Percentiles rank a stretch among this genome's conserved stretches.
These are phyloP conservation scores for Mesembrinibis cayennensis DNA, from an alignment of 2,113 vertebrate species.

Conservation along the genomic window DNA sequence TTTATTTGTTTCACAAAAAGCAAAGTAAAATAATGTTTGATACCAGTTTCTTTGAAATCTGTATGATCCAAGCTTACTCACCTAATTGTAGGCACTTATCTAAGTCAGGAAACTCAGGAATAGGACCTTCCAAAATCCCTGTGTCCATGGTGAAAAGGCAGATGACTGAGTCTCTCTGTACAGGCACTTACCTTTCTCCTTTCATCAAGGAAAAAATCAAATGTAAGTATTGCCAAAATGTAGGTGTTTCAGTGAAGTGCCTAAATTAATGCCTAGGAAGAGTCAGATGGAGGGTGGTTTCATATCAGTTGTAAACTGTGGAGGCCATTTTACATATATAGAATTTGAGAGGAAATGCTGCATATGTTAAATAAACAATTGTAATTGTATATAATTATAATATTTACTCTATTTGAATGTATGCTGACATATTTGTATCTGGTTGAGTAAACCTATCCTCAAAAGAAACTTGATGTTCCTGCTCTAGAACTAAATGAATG, in stretches of 20 bases:
- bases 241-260: not conserved
- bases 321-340: not conserved
- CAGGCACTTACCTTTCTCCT: not conserved
- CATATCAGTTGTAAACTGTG: not conserved
- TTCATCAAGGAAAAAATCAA: not conserved
- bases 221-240: not conserved
- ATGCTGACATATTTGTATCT: not conserved
- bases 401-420: not conserved
- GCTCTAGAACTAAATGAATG: not conserved
- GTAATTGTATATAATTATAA: not conserved
- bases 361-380: not conserved
- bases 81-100: not conserved
- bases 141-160: not conserved
- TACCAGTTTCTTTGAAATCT: not conserved
- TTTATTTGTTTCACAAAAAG: not conserved
- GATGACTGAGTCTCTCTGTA: not conserved
- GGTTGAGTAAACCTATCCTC: not conserved
- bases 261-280: not conserved
- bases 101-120: not conserved
- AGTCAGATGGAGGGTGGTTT: not conserved
- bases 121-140: not conserved
- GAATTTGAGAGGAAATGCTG: not conserved
- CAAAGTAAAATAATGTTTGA: not conserved
- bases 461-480: not conserved
- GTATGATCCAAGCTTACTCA: not conserved